Percentiles rank a stretch among this genome's conserved stretches.
phyloP scores from a whole-genome alignment of 1,140 invertebrate species.

The Uloborus diversus region DNA sequence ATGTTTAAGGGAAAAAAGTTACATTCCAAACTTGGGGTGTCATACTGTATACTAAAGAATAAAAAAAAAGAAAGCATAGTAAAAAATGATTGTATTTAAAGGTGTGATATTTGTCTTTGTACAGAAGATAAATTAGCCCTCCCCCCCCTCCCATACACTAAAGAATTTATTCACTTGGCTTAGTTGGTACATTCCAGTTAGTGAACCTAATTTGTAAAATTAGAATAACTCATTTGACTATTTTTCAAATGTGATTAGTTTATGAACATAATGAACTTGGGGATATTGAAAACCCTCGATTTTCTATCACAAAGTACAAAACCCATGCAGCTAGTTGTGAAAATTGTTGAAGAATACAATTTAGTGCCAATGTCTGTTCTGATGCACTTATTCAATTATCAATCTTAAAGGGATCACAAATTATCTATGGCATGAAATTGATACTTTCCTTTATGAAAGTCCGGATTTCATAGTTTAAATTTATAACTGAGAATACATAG shows the following conservation, averaged over 20 bases:
- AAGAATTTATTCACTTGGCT: neutral
- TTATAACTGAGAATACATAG: neutral
- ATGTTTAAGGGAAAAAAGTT: no score
- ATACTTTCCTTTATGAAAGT: neutral
- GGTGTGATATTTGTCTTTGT: neutral
- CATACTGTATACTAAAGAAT: no score
- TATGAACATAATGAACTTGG: neutral
- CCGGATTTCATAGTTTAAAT: neutral
- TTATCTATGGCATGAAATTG: neutral
- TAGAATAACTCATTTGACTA: no score
- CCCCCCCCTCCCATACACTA: neutral
- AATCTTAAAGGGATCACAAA: conserved; percentile 24
- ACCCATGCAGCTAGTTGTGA: conserved; percentile 6
- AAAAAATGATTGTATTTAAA: neutral
- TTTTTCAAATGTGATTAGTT: no score
- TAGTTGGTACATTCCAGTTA: conserved; percentile 1
- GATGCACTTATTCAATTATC: conserved; percentile 4
- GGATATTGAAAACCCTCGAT: conserved; percentile 5
- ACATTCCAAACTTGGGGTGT: no score
- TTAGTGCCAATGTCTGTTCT: conserved; percentile 19
- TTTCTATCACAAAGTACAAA: conserved; percentile 42
- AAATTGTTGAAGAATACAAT: neutral
- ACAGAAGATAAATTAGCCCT: neutral
- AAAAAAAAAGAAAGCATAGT: no score
- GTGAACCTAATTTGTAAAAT: conserved; percentile 10